Evolutionary conservation across 2,797 vertebrate genomes (phyloP), one percentile per base, ranked within the genome.

Genomic region (Cossypha heuglini): DNA sequence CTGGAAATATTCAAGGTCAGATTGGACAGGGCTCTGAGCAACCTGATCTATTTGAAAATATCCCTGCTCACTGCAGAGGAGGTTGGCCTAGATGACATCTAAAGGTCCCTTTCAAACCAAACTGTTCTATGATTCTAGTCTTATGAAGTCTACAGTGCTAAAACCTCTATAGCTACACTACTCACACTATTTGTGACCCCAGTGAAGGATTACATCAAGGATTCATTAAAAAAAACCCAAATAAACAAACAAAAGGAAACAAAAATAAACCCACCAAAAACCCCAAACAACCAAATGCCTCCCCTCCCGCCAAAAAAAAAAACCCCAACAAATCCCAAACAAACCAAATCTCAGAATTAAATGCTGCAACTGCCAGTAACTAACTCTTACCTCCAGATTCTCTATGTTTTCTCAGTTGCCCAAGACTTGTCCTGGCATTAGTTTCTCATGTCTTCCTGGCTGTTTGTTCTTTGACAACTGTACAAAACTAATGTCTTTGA

Each of bases 381-480:
- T 78, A 89, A 71, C 31, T 62, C 61, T 82, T 88, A 35, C 31
- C 52, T 79, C 45, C 38, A 54, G 58, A 71, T 91, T 93, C 31
- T 88, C 35, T 76, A 66, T 1, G 8, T 61, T 82, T 90, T 66
- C 45, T 71, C 68, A 68, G 79, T 37, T 93, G 91, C 46, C 43
- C 62, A 83, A 77, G 46, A 16, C 46, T 75, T 16, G 40, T 51
- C 43, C 64, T 72, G 43, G 73, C 31, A 43, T 71, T 85, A 80
- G 48, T 52, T 86, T 62, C 63, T n/a, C 67, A 85, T n/a, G n/a
- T 89, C 64, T 49, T 86, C 58, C 79, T 82, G 68, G 57, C 54
- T 87, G 57, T 88, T 78, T 86, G 17, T 43, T 68, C 51, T 77
- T 86, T 88, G 90, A 61, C 46, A 85, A 61, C 35, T 58, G 26